These are phyloP conservation scores for Vulpes vulpes DNA, from an alignment of 2,113 vertebrate species.

Conservation along the genomic window DNA sequence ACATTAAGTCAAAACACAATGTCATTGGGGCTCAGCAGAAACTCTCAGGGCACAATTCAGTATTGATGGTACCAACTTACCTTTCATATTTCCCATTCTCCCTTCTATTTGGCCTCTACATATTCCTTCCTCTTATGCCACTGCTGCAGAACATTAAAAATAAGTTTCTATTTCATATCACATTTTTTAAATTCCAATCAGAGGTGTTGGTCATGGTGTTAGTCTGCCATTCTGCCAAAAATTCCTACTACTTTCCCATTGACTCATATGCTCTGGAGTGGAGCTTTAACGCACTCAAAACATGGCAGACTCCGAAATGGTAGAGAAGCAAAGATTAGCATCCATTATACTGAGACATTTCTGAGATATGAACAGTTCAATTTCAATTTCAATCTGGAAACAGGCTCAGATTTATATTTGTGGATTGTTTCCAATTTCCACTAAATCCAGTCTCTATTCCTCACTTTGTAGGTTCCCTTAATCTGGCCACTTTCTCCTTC, in stretches of 20 bases:
- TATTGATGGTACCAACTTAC: neutral
- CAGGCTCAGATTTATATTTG: neutral
- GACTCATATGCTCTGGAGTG: neutral
- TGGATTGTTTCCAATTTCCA: neutral
- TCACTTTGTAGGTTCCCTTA: neutral
- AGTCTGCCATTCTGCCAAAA: neutral
- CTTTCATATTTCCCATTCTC: neutral
- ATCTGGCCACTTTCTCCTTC: neutral
- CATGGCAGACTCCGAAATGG: neutral
- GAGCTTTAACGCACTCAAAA: neutral
- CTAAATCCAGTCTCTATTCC: neutral
- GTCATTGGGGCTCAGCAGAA: neutral
- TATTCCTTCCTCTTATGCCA: neutral
- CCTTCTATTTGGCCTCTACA: neutral
- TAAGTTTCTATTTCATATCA: neutral
- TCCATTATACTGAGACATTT: neutral
- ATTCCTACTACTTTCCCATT: neutral
- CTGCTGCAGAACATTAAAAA: neutral
- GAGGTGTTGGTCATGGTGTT: neutral
- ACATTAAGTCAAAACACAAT: neutral
- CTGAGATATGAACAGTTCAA: neutral
- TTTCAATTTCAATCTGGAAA: conserved; percentile 17
- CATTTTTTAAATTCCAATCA: neutral
- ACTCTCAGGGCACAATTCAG: neutral
- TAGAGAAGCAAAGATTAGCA: neutral